phyloP scores from a whole-genome alignment of 2,797 vertebrate genomes.

The Sphenopsis melanotis region DNA sequence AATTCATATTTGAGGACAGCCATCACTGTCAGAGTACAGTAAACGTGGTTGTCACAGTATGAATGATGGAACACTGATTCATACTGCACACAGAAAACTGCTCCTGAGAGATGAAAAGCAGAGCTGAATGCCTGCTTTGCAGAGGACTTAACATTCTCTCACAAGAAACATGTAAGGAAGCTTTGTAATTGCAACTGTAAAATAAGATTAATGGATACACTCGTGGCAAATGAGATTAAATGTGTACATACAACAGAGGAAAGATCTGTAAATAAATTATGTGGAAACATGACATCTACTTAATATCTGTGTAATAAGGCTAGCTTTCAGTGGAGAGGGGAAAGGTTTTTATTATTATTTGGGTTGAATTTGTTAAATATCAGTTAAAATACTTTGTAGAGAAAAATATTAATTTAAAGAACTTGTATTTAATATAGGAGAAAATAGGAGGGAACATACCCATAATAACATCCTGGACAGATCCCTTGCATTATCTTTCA shows the following conservation, averaged over 20 bases:
- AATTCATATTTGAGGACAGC: not conserved
- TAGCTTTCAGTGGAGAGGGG: not conserved
- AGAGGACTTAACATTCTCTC: not conserved
- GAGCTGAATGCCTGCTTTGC: not conserved
- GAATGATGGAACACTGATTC: not conserved
- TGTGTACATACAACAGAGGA: not conserved
- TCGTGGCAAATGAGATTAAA: not conserved
- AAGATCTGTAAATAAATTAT: not conserved
- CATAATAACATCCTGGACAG: not conserved
- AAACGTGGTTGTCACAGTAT: not conserved
- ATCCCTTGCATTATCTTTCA: not conserved
- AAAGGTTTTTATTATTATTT: not conserved
- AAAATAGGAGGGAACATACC: not conserved
- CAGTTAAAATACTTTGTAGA: not conserved
- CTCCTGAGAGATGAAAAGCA: not conserved
- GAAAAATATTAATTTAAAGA: not conserved
- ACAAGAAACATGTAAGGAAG: not conserved
- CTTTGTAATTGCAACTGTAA: not conserved
- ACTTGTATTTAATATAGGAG: not conserved
- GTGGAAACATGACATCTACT: not conserved
- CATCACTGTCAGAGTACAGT: accelerated
- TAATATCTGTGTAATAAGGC: not conserved
- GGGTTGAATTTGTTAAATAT: not conserved
- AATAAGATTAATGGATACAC: not conserved
- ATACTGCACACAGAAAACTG: not conserved